These are phyloP conservation scores for Pachliopta kotzebuea DNA, from an alignment of 2,888 invertebrate genomes.

Conservation along the genomic window DNA sequence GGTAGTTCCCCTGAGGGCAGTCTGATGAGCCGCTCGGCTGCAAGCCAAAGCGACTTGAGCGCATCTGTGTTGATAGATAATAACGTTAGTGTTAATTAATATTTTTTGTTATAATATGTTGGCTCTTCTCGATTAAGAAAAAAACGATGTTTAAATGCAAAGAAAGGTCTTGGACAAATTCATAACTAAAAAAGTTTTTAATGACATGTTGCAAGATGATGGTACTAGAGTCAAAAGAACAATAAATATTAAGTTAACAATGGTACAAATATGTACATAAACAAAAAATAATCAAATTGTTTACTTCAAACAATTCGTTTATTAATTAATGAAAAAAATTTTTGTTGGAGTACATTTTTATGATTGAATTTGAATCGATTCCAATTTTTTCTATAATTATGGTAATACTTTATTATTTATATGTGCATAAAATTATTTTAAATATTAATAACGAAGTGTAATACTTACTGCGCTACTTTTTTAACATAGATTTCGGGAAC, in stretches of 20 bases:
- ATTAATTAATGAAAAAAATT: too few relatives aligned
- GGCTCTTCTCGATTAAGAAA: not conserved
- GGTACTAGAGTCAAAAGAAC: too few relatives aligned
- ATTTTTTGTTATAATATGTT: not conserved
- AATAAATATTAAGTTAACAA: too few relatives aligned
- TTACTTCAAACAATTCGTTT: too few relatives aligned
- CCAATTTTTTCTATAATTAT: too few relatives aligned
- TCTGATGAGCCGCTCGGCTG: slow-evolving; percentile 70
- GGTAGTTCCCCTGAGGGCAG: slow-evolving; percentile 58
- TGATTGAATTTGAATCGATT: too few relatives aligned
- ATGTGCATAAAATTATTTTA: slow-evolving; percentile 1
- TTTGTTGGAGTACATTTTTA: too few relatives aligned
- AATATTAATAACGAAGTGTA: not conserved
- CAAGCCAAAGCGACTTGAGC: slow-evolving; percentile 67
- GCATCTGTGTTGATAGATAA: slow-evolving; percentile 50
- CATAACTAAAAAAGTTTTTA: not conserved
- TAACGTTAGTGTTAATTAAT: not conserved
- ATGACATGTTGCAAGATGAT: too few relatives aligned
- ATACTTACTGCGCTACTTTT: slow-evolving; percentile 66
- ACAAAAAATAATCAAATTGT: too few relatives aligned
- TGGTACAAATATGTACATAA: too few relatives aligned
- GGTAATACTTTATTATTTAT: too few relatives aligned
- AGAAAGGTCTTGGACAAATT: not conserved
- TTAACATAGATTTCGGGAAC: slow-evolving; percentile 67
- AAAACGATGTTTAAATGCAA: not conserved